These are phyloP conservation scores for Drosophila greeni DNA, from an alignment of 2,888 invertebrate genomes.

Conservation along the genomic window DNA sequence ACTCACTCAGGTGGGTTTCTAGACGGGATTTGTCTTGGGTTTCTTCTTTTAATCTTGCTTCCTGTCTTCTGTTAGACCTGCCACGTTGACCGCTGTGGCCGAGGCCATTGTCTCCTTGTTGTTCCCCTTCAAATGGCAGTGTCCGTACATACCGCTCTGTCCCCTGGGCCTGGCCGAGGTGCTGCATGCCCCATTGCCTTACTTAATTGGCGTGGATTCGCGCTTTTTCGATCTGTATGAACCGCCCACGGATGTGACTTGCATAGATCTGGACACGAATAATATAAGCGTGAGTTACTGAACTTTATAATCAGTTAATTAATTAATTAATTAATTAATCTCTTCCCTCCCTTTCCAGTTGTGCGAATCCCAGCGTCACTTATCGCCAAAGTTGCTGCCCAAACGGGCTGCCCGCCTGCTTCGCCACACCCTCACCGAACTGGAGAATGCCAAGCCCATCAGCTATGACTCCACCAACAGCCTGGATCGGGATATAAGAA, in stretches of 20 bases:
- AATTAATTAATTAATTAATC: not conserved
- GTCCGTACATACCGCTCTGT: conserved; percentile 99
- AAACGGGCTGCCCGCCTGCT: conserved; percentile 92
- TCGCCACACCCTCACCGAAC: conserved; percentile 86
- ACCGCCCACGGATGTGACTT: conserved; percentile 97
- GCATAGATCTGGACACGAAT: conserved; percentile 98
- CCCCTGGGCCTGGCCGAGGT: conserved; percentile 97
- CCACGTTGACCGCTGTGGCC: conserved; percentile 96
- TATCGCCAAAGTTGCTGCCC: conserved; percentile 89
- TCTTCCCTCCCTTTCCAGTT: conserved; percentile 79
- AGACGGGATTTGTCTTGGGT: not conserved
- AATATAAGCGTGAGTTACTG: conserved; percentile 87
- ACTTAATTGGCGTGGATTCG: conserved; percentile 97
- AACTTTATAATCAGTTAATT: no score
- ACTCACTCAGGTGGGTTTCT: conserved; percentile 85
- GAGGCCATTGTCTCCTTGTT: conserved; percentile 97
- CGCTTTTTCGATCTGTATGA: conserved; percentile 98
- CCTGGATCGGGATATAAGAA: conserved; percentile 90
- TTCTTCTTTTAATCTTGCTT: fast-evolving
- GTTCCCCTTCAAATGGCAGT: conserved; percentile 99
- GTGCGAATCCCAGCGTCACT: conserved; percentile 91
- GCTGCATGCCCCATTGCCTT: conserved; percentile 97
- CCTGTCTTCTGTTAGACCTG: conserved; percentile 82
- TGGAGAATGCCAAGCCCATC: conserved; percentile 82
- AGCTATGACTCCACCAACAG: conserved; percentile 82